phyloP scores from a whole-genome alignment of 2,888 invertebrate species.

The Synanthedon vespiformis region DNA sequence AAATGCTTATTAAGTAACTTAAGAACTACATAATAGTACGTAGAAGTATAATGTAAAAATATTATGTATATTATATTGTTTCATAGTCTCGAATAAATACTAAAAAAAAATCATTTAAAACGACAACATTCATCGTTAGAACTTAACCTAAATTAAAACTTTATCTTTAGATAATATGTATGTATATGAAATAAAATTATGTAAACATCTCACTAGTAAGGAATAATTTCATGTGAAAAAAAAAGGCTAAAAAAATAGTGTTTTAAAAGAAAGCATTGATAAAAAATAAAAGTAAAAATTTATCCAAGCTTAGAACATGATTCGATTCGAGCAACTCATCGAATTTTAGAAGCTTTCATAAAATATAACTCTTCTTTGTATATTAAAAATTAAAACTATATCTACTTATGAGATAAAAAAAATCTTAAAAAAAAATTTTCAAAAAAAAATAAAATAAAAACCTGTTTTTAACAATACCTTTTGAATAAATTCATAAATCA shows the following conservation, averaged over 20 bases:
- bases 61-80: slow-evolving; percentile 22
- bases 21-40: slow-evolving; percentile 12
- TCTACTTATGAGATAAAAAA: too few relatives aligned
- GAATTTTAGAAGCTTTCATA: too few relatives aligned
- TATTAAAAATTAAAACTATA: too few relatives aligned
- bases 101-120: not conserved
- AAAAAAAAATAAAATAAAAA: too few relatives aligned
- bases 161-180: slow-evolving; percentile 15
- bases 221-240: slow-evolving; percentile 40
- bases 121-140: slow-evolving; percentile 7
- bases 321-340: too few relatives aligned
- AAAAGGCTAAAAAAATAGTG: slow-evolving; percentile 28
- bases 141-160: slow-evolving; percentile 30
- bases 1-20: slow-evolving; percentile 46
- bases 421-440: too few relatives aligned
- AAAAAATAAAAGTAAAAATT: slow-evolving; percentile 23
- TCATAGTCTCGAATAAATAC: slow-evolving; percentile 47
- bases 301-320: slow-evolving; percentile 2
- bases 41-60: slow-evolving; percentile 1
- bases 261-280: slow-evolving; percentile 26
- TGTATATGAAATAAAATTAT: slow-evolving; percentile 10
- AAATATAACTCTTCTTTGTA: too few relatives aligned
- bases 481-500: too few relatives aligned
- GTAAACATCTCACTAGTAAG: slow-evolving; percentile 33
- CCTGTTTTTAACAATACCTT: too few relatives aligned